Evolutionary conservation across 2,888 invertebrate genomes (phyloP).

Genomic region (Ferrisia virgata): DNA sequence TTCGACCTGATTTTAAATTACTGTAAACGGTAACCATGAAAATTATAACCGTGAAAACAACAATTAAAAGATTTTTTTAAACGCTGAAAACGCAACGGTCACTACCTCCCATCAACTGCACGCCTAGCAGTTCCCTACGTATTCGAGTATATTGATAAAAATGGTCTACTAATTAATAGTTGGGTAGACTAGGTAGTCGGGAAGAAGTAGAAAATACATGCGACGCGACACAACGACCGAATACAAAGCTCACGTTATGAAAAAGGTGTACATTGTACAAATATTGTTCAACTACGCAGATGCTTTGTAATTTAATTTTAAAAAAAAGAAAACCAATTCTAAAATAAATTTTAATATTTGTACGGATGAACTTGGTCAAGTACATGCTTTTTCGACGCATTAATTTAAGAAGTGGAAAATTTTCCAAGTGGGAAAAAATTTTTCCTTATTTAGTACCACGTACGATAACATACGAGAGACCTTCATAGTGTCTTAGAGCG

Average conservation of each 20-base stretch:
- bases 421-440: background rate
- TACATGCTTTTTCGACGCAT: background rate
- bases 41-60: constrained; percentile 11
- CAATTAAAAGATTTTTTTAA: constrained; percentile 9
- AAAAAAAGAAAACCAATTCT: background rate
- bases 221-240: too few species aligned
- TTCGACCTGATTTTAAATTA: constrained; percentile 11
- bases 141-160: background rate
- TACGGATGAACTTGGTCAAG: background rate
- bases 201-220: too few species aligned
- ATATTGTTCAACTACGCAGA: too few species aligned
- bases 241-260: too few species aligned
- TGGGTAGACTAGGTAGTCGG: background rate
- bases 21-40: constrained; percentile 21
- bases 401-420: background rate
- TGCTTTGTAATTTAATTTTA: background rate
- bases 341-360: background rate
- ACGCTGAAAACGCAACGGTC: background rate
- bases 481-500: too few species aligned
- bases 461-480: background rate
- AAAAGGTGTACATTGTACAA: too few species aligned
- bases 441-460: background rate
- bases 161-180: background rate
- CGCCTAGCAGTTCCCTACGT: background rate
- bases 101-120: background rate